Evolutionary conservation across 2,797 vertebrate species (phyloP).

Genomic region (Scolopax rusticola): DNA sequence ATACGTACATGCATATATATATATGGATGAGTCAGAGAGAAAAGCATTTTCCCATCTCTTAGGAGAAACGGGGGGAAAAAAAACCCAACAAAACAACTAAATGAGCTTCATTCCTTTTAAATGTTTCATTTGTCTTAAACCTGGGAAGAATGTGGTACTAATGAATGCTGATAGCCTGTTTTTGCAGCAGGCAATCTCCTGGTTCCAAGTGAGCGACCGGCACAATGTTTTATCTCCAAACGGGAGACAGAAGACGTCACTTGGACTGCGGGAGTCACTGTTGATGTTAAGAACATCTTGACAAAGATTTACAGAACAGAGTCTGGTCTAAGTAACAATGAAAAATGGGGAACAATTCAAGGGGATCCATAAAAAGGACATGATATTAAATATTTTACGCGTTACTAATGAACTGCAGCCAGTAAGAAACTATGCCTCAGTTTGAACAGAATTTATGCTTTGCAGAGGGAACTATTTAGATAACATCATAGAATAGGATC

Average conservation of each 20-base stretch:
- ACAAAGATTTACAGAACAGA: not conserved
- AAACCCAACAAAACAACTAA: not conserved
- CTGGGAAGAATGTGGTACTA: not conserved
- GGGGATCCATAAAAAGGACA: not conserved
- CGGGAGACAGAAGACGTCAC: not conserved
- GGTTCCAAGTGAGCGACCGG: not conserved
- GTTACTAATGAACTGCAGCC: not conserved
- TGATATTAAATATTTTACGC: not conserved
- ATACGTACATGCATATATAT: rapidly evolving
- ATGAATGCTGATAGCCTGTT: constrained; percentile 32
- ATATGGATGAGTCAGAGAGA: not conserved
- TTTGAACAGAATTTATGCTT: not conserved
- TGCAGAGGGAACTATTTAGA: not conserved
- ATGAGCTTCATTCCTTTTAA: not conserved
- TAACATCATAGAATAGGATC: rapidly evolving
- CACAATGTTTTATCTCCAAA: constrained; percentile 18
- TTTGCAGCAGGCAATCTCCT: constrained; percentile 48
- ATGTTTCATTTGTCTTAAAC: constrained; percentile 34
- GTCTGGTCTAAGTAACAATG: not conserved
- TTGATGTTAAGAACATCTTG: not conserved
- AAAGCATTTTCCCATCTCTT: not conserved
- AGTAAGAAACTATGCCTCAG: not conserved
- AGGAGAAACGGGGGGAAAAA: rapidly evolving
- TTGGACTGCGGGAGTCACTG: not conserved
- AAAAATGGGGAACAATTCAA: not conserved